Evolutionary conservation across 2,797 vertebrate genomes (phyloP).

Genomic region (Dendrocincla fuliginosa): DNA sequence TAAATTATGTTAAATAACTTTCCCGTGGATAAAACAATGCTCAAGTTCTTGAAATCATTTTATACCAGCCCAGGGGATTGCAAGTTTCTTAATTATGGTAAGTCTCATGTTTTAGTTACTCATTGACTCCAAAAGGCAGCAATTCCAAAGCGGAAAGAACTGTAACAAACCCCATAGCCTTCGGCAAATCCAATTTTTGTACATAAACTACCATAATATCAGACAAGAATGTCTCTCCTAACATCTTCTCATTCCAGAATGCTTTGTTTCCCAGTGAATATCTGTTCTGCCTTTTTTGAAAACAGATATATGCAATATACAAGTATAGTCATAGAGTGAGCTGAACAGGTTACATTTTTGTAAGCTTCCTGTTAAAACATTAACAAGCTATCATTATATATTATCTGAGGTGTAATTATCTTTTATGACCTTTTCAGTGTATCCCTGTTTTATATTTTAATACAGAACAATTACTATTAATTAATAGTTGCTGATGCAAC

Average conservation of each 20-base stretch:
- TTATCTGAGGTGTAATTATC: conserved; percentile 12
- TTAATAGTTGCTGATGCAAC: neutral
- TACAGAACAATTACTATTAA: neutral
- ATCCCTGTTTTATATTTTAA: neutral
- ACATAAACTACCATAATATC: neutral
- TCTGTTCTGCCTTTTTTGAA: neutral
- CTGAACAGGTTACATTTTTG: neutral
- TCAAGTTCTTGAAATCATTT: neutral
- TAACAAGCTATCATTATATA: neutral
- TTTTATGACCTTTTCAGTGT: conserved; percentile 3
- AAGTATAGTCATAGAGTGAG: neutral
- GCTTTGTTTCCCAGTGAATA: neutral
- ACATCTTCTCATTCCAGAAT: neutral
- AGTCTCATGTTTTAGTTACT: neutral
- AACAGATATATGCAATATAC: neutral
- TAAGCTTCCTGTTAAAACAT: neutral
- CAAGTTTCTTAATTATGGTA: neutral
- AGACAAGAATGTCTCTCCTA: neutral
- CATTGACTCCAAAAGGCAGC: neutral
- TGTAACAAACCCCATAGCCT: fast-evolving
- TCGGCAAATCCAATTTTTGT: neutral
- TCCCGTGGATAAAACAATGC: neutral
- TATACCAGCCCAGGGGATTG: neutral
- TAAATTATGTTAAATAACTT: neutral
- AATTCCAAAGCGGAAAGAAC: neutral